These are phyloP conservation scores for Entomobrya proxima DNA, from an alignment of 2,888 invertebrate species.

Conservation along the genomic window DNA sequence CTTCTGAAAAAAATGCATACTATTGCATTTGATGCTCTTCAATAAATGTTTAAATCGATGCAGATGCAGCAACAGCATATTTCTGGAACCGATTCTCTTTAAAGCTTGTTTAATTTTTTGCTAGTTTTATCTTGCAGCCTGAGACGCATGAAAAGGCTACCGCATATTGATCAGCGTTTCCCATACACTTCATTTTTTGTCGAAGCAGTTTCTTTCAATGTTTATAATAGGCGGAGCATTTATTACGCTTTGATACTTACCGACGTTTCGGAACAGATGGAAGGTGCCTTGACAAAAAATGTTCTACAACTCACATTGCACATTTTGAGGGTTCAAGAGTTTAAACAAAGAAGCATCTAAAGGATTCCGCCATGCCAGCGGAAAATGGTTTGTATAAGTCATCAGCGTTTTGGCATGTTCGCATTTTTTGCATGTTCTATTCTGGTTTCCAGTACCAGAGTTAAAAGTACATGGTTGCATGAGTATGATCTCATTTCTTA, in stretches of 20 bases:
- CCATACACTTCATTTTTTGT: slow-evolving; percentile 25
- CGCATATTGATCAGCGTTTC: slow-evolving; percentile 3
- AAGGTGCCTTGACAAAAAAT: slow-evolving; percentile 59
- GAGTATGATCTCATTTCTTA: too few relatives aligned
- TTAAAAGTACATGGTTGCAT: too few relatives aligned
- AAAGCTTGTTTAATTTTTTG: slow-evolving; percentile 21
- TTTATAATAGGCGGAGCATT: slow-evolving; percentile 42
- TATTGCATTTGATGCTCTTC: too few relatives aligned
- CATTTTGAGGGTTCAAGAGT: slow-evolving; percentile 65
- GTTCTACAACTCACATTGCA: slow-evolving; percentile 63
- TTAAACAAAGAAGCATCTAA: slow-evolving; percentile 56
- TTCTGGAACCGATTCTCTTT: background rate
- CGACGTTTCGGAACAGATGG: slow-evolving; percentile 62
- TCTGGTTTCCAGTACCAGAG: too few relatives aligned
- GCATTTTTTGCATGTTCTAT: background rate
- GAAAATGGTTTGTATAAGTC: background rate
- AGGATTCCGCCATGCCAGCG: slow-evolving; percentile 48
- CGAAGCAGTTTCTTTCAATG: slow-evolving; percentile 28
- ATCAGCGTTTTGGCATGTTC: background rate
- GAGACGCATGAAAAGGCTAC: slow-evolving; percentile 15
- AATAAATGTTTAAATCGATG: too few relatives aligned
- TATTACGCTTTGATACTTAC: slow-evolving; percentile 51
- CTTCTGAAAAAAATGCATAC: too few relatives aligned
- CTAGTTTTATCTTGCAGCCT: background rate
- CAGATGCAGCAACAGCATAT: too few relatives aligned